These are phyloP conservation scores for Drosophila putrida DNA, from an alignment of 2,888 invertebrate genomes.

Conservation along the genomic window DNA sequence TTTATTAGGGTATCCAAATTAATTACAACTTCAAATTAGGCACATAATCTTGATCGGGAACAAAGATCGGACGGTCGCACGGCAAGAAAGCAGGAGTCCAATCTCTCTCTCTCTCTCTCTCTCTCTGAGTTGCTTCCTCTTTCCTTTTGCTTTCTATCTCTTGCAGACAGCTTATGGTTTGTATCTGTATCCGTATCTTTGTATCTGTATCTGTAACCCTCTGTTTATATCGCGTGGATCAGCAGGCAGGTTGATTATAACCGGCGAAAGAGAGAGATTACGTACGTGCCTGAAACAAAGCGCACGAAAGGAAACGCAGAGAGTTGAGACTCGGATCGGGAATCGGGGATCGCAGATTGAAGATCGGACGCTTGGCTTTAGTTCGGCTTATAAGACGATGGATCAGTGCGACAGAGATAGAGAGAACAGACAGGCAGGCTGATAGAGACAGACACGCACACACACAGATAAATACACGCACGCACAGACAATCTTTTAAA, in stretches of 20 bases:
- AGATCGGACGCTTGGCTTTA: conserved; percentile 59
- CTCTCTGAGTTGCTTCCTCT: conserved; percentile 3
- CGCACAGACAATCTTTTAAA: conserved; percentile 62
- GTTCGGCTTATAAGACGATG: conserved; percentile 75
- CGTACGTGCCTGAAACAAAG: conserved; percentile 80
- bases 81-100: conserved; percentile 46
- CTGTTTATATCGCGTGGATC: conserved; percentile 64
- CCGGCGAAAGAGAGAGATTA: conserved; percentile 64
- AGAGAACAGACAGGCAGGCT: conserved; percentile 39
- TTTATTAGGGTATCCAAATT: conserved; percentile 83
- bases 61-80: conserved; percentile 1
- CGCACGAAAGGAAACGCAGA: conserved; percentile 60
- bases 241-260: conserved; percentile 77
- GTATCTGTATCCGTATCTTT: conserved; percentile 35
- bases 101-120: conserved; percentile 13
- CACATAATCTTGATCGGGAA: conserved; percentile 79
- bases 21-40: conserved; percentile 84
- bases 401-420: conserved; percentile 54
- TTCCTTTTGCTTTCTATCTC: conserved; percentile 20
- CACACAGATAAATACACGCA: conserved; percentile 26
- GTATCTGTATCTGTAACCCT: conserved; percentile 54
- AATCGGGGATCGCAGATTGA: conserved; percentile 36
- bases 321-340: conserved; percentile 26
- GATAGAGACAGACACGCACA: conserved; percentile 27
- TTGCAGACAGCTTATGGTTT: conserved; percentile 31